Conservation (phyloP, 2,797 vertebrate species). For the Pelobates cultripes region DNA sequence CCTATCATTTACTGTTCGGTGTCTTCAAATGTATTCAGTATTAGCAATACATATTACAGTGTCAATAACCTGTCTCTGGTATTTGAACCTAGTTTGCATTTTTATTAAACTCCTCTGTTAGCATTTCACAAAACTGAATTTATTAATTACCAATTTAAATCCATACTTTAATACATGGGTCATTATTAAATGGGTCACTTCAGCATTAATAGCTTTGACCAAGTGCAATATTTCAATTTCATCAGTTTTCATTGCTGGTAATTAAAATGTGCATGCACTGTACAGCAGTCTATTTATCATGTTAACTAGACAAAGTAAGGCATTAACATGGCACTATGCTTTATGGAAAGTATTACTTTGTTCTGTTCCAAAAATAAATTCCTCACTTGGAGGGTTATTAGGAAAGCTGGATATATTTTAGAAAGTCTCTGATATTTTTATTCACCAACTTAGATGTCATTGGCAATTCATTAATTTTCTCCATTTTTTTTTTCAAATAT, state of each 20-base stretch:
- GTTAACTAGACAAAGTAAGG: slow-evolving; percentile 70
- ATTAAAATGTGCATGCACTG: slow-evolving; percentile 70
- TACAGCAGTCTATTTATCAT: slow-evolving; percentile 69
- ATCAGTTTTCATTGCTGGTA: slow-evolving; percentile 70
- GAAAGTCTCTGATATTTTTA: too few relatives aligned
- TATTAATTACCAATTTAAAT: slow-evolving; percentile 82
- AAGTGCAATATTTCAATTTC: slow-evolving; percentile 72
- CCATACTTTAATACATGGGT: slow-evolving; percentile 72
- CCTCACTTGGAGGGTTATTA: slow-evolving; percentile 11
- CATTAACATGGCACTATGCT: slow-evolving; percentile 66
- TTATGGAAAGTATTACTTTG: slow-evolving; percentile 64
- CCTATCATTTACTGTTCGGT: slow-evolving; percentile 61
- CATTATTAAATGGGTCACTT: slow-evolving; percentile 78
- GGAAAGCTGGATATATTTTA: too few relatives aligned
- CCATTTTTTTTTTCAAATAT: too few relatives aligned
- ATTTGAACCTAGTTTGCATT: slow-evolving; percentile 78
- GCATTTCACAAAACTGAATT: slow-evolving; percentile 72
- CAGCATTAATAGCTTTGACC: slow-evolving; percentile 71
- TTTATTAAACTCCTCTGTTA: slow-evolving; percentile 76
- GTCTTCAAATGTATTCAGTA: slow-evolving; percentile 64
- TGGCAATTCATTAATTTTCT: too few relatives aligned
- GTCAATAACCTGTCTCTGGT: slow-evolving; percentile 69
- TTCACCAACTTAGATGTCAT: too few relatives aligned
- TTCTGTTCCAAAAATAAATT: slow-evolving; percentile 60
- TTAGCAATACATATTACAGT: slow-evolving; percentile 72